Percentiles rank a stretch among this genome's conserved stretches.
These are phyloP conservation scores for Lysiphlebus fabarum DNA, from an alignment of 1,140 invertebrate species.

Conservation along the genomic window DNA sequence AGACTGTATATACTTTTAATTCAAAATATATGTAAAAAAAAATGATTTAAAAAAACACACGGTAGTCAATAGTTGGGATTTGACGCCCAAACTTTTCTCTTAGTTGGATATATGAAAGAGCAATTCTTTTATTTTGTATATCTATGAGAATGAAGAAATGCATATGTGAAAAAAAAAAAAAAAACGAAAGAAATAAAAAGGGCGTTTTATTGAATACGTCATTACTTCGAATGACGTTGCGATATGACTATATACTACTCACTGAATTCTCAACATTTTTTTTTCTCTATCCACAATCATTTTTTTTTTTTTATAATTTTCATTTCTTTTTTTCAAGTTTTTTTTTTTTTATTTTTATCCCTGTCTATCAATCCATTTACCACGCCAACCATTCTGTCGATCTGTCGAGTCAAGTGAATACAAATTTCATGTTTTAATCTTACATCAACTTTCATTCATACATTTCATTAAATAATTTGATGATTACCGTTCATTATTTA, in stretches of 20 bases:
- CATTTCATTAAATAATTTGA: constrained; percentile 2
- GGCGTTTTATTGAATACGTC: constrained; percentile 34
- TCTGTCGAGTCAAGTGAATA: constrained; percentile 8
- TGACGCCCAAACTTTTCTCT: constrained; percentile 16
- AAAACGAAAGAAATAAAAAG: constrained; percentile 24
- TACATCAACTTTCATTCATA: constrained; percentile 8
- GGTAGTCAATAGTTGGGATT: constrained; percentile 16
- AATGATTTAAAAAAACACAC: constrained; percentile 10
- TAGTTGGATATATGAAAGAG: constrained; percentile 13
- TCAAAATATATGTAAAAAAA: not conserved
- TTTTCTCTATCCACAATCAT: constrained; percentile 37
- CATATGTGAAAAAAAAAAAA: constrained; percentile 10
- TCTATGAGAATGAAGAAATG: constrained; percentile 23
- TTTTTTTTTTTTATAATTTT: constrained; percentile 35
- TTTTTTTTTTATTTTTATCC: not conserved
- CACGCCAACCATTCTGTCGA: constrained; percentile 7
- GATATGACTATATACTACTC: constrained; percentile 35
- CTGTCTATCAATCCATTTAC: not conserved
- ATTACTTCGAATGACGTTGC: constrained; percentile 46
- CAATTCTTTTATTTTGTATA: constrained; percentile 15
- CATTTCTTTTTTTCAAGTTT: not conserved
- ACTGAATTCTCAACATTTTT: constrained; percentile 11
- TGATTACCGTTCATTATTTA: constrained; percentile 8
- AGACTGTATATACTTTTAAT: not conserved
- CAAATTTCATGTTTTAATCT: constrained; percentile 11